A percentile compares a stretch with the other conserved stretches of the same genome.
Conservation (phyloP, 1,140 invertebrate genomes). For the Teleopsis dalmanni region DNA sequence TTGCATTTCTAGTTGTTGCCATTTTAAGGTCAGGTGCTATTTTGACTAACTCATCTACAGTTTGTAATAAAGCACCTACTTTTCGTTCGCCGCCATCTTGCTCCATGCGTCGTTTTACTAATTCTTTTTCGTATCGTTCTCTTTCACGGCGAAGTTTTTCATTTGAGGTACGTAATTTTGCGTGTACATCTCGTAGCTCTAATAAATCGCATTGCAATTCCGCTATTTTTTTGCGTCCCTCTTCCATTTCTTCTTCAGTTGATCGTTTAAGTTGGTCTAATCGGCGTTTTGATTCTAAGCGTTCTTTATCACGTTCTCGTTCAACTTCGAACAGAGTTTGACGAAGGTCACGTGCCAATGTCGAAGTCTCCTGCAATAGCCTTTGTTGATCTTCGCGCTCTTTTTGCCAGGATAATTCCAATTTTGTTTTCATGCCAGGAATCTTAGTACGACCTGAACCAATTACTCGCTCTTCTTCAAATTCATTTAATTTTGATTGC, state of each 20-base stretch:
- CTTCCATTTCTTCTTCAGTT: slow-evolving; percentile 81
- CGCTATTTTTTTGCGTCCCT: slow-evolving; percentile 71
- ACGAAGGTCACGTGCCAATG: slow-evolving; percentile 77
- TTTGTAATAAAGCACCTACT: slow-evolving; percentile 55
- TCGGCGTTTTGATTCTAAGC: slow-evolving; percentile 75
- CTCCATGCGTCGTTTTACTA: slow-evolving; percentile 58
- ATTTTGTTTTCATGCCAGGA: slow-evolving; percentile 74
- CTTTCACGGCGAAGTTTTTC: slow-evolving; percentile 82
- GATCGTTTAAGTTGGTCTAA: slow-evolving; percentile 75
- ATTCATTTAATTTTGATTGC: slow-evolving; percentile 86
- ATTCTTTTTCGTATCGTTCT: slow-evolving; percentile 72
- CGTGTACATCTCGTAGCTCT: slow-evolving; percentile 82
- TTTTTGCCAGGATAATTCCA: slow-evolving; percentile 93
- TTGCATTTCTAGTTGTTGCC: slow-evolving; percentile 27
- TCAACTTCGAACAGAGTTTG: slow-evolving; percentile 84
- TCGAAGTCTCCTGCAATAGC: slow-evolving; percentile 82
- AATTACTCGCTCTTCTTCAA: slow-evolving; percentile 74
- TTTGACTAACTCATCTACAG: slow-evolving; percentile 68
- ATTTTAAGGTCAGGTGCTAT: slow-evolving; percentile 58
- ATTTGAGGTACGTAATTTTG: slow-evolving; percentile 84
- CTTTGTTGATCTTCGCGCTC: slow-evolving; percentile 88
- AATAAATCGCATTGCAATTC: slow-evolving; percentile 80
- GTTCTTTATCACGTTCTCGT: slow-evolving; percentile 79
- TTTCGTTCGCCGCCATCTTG: slow-evolving; percentile 42
- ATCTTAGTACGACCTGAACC: slow-evolving; percentile 74